Percentiles rank a stretch among this genome's conserved stretches.
phyloP scores from a whole-genome alignment of 2,113 vertebrate species.

The Phalacrocorax brasilianus region DNA sequence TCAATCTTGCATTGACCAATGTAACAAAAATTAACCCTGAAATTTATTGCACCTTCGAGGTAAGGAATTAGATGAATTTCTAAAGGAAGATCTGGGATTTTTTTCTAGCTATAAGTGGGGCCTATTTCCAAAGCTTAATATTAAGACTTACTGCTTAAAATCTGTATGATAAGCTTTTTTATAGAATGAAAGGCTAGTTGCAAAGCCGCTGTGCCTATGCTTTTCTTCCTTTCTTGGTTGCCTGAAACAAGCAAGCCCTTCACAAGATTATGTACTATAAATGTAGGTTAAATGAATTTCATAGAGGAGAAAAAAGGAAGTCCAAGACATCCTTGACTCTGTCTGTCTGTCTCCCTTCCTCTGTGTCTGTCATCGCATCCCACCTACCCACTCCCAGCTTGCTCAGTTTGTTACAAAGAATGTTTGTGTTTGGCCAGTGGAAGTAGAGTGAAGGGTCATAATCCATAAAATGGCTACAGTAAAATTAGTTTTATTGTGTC shows the following conservation, averaged over 20 bases:
- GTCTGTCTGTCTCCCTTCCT: not conserved
- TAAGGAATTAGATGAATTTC: not conserved
- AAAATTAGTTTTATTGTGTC: not conserved
- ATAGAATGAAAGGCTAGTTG: not conserved
- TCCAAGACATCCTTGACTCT: not conserved
- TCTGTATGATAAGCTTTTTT: not conserved
- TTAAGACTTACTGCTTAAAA: not conserved
- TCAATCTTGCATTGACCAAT: not conserved
- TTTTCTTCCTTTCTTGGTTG: slow-evolving; percentile 33
- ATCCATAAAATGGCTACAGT: not conserved
- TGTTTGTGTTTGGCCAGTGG: not conserved
- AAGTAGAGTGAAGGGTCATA: not conserved
- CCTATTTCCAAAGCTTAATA: not conserved
- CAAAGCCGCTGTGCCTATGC: not conserved
- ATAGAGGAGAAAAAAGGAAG: not conserved
- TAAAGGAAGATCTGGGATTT: not conserved
- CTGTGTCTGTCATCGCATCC: not conserved
- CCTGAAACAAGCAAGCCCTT: slow-evolving; percentile 12
- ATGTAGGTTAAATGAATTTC: not conserved
- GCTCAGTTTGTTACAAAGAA: not conserved
- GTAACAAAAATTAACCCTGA: not conserved
- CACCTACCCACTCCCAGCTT: not conserved
- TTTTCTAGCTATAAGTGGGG: not conserved
- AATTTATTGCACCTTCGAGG: not conserved
- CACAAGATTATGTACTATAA: not conserved